Conservation (phyloP, 2,113 vertebrate genomes). For the Ophthalmolycus amberensis region DNA sequence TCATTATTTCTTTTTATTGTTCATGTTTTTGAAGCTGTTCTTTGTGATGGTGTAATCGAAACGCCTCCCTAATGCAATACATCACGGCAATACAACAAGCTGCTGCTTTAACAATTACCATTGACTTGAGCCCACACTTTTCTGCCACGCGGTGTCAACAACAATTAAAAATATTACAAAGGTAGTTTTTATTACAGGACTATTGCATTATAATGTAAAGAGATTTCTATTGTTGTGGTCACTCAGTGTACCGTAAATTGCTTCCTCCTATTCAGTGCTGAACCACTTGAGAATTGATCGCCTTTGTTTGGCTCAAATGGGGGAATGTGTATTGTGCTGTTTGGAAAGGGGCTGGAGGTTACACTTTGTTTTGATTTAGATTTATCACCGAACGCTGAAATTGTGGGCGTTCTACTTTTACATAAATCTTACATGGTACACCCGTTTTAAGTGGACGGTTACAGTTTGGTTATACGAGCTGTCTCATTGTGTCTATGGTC, state of each 20-base stretch:
- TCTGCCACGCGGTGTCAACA: not conserved
- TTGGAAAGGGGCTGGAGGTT: not conserved
- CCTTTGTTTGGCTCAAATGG: not conserved
- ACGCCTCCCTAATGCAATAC: not conserved
- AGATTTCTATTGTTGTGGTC: not conserved
- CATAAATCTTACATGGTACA: constrained; percentile 5
- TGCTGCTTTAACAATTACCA: not conserved
- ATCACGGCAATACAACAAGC: not conserved
- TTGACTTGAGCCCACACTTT: too few relatives aligned
- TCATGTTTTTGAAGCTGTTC: not conserved
- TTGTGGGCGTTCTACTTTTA: constrained; percentile 1
- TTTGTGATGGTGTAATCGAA: not conserved
- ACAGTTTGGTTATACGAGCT: constrained; percentile 35
- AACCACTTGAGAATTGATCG: constrained; percentile 21
- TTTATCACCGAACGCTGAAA: constrained; percentile 8
- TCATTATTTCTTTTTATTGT: not conserved
- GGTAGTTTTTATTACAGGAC: not conserved
- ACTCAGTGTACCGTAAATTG: not conserved
- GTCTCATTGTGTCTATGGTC: constrained; percentile 32
- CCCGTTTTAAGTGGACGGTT: constrained; percentile 25
- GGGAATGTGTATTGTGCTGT: not conserved
- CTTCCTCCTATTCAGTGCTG: not conserved
- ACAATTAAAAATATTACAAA: not conserved
- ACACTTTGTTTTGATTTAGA: constrained; percentile 18
- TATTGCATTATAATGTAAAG: not conserved